Conservation (phyloP, 2,797 vertebrate genomes). For the Hapalemur alaotrensis region DNA sequence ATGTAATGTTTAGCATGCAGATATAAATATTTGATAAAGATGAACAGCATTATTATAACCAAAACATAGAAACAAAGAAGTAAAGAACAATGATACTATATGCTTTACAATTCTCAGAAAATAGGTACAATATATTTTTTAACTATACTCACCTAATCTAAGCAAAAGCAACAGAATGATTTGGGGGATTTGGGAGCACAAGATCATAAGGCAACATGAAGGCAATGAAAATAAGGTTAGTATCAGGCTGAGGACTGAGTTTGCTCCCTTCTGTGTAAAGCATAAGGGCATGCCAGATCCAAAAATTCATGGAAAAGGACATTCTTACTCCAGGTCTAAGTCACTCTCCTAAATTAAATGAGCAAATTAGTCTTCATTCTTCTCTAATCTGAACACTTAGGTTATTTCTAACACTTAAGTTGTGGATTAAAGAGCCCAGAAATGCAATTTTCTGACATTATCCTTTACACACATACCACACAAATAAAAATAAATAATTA, state of each 20-base stretch:
- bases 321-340: neutral
- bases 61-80: conserved; percentile 13
- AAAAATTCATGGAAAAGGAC: neutral
- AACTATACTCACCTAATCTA: neutral
- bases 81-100: neutral
- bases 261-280: neutral
- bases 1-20: neutral
- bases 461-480: neutral
- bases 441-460: neutral
- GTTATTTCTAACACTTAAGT: neutral
- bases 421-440: neutral
- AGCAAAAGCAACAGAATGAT: neutral
- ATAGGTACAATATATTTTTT: neutral
- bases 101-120: neutral
- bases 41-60: neutral
- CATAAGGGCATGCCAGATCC: neutral
- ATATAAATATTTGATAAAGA: neutral
- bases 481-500: neutral
- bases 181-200: neutral
- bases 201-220: neutral
- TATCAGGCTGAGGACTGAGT: neutral
- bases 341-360: neutral
- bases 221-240: neutral
- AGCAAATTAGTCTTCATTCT: neutral
- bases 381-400: neutral